Evolutionary conservation across 2,888 invertebrate species (phyloP).

Genomic region (Fabriciana adippe): DNA sequence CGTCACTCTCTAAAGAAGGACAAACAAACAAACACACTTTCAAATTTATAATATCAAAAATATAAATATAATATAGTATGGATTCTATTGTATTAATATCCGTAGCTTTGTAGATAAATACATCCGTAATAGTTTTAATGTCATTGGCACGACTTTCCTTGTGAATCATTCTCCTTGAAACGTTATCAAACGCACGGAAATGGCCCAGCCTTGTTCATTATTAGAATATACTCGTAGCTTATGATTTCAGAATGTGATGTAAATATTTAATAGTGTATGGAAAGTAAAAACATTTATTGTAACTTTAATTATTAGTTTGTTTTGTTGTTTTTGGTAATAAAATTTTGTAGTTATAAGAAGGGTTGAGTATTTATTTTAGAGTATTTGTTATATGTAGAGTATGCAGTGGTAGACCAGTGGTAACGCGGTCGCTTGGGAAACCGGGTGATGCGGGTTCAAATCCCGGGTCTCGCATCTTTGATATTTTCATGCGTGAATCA

Average conservation of each 20-base stretch:
- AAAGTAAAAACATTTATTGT: background rate
- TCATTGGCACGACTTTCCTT: conserved; percentile 29
- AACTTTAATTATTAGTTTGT: background rate
- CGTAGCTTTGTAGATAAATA: background rate
- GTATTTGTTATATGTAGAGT: too few species aligned
- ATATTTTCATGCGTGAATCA: too few species aligned
- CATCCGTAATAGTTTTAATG: conserved; percentile 24
- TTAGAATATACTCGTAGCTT: conserved; percentile 14
- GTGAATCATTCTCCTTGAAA: conserved; percentile 28
- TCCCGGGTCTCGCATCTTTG: too few species aligned
- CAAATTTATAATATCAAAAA: background rate
- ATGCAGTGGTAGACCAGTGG: too few species aligned
- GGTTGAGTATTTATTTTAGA: too few species aligned
- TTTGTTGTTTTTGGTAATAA: too few species aligned
- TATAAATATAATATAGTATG: background rate
- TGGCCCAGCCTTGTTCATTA: conserved; percentile 11
- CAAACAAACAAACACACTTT: too few species aligned
- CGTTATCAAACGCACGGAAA: conserved; percentile 22
- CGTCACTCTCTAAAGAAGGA: too few species aligned
- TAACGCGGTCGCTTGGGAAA: too few species aligned
- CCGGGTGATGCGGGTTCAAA: too few species aligned
- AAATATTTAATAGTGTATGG: background rate
- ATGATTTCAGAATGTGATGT: background rate
- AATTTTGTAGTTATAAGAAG: too few species aligned
- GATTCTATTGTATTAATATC: too few species aligned